Conservation (phyloP, 2,797 vertebrate genomes). For the Trachurus trachurus region DNA sequence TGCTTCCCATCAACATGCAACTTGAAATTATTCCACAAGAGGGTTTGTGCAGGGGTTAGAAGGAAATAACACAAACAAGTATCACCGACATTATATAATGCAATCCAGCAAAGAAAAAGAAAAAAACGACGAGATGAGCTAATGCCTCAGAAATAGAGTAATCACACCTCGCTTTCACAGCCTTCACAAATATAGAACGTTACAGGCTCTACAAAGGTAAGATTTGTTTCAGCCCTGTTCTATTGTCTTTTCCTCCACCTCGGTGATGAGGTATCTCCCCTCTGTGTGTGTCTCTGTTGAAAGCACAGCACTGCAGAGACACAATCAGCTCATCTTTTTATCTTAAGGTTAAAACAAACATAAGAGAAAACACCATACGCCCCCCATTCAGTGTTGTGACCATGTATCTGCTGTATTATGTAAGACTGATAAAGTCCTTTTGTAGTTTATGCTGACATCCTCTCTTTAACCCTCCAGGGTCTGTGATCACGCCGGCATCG, state of each 20-base stretch:
- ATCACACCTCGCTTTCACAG: slow-evolving; percentile 20
- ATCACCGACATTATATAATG: neutral
- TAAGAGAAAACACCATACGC: neutral
- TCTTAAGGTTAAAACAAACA: neutral
- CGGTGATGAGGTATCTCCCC: neutral
- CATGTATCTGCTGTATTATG: neutral
- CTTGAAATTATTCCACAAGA: neutral
- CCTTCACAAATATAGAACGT: slow-evolving; percentile 18
- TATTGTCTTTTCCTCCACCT: slow-evolving; percentile 13
- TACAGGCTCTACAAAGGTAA: slow-evolving; percentile 1
- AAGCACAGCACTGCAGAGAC: neutral
- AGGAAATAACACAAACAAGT: neutral
- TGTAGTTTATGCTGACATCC: neutral
- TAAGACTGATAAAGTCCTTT: neutral
- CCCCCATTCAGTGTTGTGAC: neutral
- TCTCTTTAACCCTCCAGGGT: neutral
- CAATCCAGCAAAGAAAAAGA: neutral
- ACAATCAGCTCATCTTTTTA: neutral
- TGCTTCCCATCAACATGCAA: slow-evolving; percentile 2
- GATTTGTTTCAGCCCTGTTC: neutral
- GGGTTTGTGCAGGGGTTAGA: neutral
- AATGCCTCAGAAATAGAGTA: neutral
- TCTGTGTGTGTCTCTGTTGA: slow-evolving; percentile 3
- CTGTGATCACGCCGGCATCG: too few relatives aligned
- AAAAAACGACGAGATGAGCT: neutral